Base-by-base conservation (phyloP, 1,140 invertebrate genomes). In the Drosophila micromelanica region DNA sequence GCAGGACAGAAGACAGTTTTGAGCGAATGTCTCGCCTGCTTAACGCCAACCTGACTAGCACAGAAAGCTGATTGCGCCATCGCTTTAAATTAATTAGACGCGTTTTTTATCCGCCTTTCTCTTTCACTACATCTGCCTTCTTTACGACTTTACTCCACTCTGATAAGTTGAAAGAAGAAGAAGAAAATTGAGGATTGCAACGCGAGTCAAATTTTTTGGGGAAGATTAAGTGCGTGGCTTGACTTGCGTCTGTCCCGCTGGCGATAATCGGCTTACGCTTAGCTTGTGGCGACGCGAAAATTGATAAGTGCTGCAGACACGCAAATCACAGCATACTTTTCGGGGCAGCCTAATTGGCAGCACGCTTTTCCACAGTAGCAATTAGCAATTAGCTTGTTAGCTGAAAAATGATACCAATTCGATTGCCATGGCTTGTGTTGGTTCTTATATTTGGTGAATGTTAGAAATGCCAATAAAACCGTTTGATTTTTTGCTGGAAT, bases 111-210 rank as follows among this genome's bases (percentile, higher is more conserved):
- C 35, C 54, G 38, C 11, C 49, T 20, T 7, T 2, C 42, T 27
- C 27, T 30, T 52, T 12, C 40, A 38, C 30, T 35, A 32, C 32
- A 8, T 13, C 30, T 43, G 23, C n/a, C 38, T 23, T 57, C 48
- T 12, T 12, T 9, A 13, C 23, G 62, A 68, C 40, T 37, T 27
- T 27, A 5, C 23, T 4, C 5, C 23, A 32, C 23, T 54, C 60
- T 77, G 82, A 86, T 87, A 86, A 86, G 78, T 89, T 87, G 75
- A n/a, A n/a, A n/a, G n/a, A n/a, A n/a, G n/a, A n/a, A n/a, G 17
- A 57, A 15, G 32, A 27, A 55, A 51, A 42, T 17, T 12, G 11
- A 23, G 42, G 17, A 52, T n/a, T 49, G 27, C 15, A 60, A 9
- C 17, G 13, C 1, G 8, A 42, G 43, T 45, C n/a, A 6, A n/a